Base-by-base conservation (phyloP, 2,113 vertebrate species). In the Zonotrichia leucophrys region DNA sequence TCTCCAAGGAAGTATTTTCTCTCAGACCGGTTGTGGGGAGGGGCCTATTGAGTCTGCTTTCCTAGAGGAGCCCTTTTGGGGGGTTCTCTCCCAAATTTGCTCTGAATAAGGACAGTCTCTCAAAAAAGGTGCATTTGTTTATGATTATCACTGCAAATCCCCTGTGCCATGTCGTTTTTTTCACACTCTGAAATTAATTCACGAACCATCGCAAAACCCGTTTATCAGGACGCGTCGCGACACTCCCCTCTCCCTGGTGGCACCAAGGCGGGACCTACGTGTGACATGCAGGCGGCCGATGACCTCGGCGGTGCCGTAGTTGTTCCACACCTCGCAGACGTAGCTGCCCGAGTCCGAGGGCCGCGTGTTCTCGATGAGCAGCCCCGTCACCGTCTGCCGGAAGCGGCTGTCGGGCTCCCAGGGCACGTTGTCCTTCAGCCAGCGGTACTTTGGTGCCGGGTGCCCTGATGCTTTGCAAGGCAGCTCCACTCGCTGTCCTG, bases 251-350 rank as follows among this genome's bases (percentile, higher is more conserved):
- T 8, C n/a, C 2, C 2, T 6, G 3, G 2, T 3, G 5, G 1
- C 49, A 3, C 14, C 33, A 2, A 4, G 7, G 13, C 44, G 8
- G 1, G 20, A 99, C 99, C 99, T 98, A 99, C 99, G 99, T 98
- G 99, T 99, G 81, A 99, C 98, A 82, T 99, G 96, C 52, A 99
- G 98, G 30, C 91, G 98, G 33, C 99, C 99, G 95, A 99, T 97
- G 94, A 99, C 98, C 97, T 99, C 99, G 1, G 99, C 99, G 21
- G 98, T 99, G 75, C 99, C 99, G 20, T 99, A 99, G 97, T 98
- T 99, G 98, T 99, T 99, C 98, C 99, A 99, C 95, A 99, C 99
- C 96, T 99, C 99, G 30, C 99, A 99, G 42, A 99, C 98, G 2
- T 99, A 99, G 75, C 97, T 99, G 92, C 99, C 99, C 6, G 98